Evolutionary conservation across 2,888 invertebrate species (phyloP), one percentile per base, ranked within the genome.

Genomic region (Hypsopygia costalis): DNA sequence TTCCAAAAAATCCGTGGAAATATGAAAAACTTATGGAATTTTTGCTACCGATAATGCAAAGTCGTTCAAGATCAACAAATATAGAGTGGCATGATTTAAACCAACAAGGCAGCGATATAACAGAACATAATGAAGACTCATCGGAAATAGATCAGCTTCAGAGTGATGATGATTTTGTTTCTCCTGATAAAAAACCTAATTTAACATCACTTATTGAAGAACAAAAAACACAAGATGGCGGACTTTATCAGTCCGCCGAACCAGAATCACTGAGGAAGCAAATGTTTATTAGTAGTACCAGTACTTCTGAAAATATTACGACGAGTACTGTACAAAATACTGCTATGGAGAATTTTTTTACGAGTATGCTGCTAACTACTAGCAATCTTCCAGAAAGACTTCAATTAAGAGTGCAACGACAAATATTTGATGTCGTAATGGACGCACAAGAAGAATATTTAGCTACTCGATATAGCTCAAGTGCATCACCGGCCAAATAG

Each of bases 21-120:
- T 35, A 35, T 35, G 35, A 27, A 35, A 35, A 27, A 12, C 11
- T 11, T 35, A 35, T 35, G 35, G 35, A 35, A 12, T 35, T 35
- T 35, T 35, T 35, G 35, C 28, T 35, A 1, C 28, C 12, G 35
- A 35, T 27, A 22, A 35, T 35, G 35, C 35, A 35, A 35, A 16
- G 4, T 16, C 16, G 16, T 16, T 3, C 16, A 10, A 35, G 25
- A 25, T 6, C 12, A 10, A 35, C 11, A 35, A 27, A 35, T 35
- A 12, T 11, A 35, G 12, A 25, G 11, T 27, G 7, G 33, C 20
- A 33, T 6, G 33, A 33, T 33, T 33, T 9, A 16, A 16, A 20
- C 9, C 33, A 20, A 33, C n/a, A 33, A 8, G 9, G n/a, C 33
- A 9, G 9, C 22, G 22, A 21, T 12, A 25, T 35, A 35, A 9